These are phyloP conservation scores for Samia ricini DNA, from an alignment of 1,140 invertebrate genomes.

Conservation along the genomic window DNA sequence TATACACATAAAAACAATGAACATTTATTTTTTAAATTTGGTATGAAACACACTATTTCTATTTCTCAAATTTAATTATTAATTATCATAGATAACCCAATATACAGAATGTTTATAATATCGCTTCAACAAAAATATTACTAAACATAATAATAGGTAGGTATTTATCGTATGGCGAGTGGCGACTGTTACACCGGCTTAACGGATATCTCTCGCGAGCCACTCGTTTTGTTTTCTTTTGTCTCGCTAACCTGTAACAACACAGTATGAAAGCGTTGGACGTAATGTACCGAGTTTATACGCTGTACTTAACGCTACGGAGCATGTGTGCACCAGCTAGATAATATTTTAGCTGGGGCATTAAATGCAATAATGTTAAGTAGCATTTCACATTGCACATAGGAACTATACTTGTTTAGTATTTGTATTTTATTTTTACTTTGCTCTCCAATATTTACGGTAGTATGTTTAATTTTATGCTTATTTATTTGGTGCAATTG, in stretches of 20 bases:
- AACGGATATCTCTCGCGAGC: conserved; percentile 36
- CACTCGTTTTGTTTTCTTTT: conserved; percentile 37
- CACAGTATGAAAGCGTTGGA: conserved; percentile 32
- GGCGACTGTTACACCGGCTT: conserved; percentile 44
- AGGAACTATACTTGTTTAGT: neutral
- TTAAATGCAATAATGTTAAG: conserved; percentile 19
- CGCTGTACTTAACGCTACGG: conserved; percentile 19
- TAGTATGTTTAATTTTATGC: no score
- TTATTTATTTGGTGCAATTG: no score
- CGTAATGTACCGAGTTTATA: conserved; percentile 18
- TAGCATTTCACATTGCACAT: neutral
- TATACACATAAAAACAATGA: no score
- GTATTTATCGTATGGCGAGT: conserved; percentile 40
- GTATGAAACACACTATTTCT: no score
- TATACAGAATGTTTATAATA: neutral
- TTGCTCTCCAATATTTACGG: neutral
- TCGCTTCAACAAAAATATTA: neutral
- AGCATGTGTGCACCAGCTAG: conserved; percentile 29
- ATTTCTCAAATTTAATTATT: neutral
- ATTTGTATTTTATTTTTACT: neutral
- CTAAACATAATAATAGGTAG: neutral
- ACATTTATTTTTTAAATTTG: no score
- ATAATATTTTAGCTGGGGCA: conserved; percentile 19
- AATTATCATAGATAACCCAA: neutral
- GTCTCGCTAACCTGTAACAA: conserved; percentile 34